A percentile compares a stretch with the other conserved stretches of the same genome.
phyloP scores from a whole-genome alignment of 2,797 vertebrate species.

The Semotilus atromaculatus region DNA sequence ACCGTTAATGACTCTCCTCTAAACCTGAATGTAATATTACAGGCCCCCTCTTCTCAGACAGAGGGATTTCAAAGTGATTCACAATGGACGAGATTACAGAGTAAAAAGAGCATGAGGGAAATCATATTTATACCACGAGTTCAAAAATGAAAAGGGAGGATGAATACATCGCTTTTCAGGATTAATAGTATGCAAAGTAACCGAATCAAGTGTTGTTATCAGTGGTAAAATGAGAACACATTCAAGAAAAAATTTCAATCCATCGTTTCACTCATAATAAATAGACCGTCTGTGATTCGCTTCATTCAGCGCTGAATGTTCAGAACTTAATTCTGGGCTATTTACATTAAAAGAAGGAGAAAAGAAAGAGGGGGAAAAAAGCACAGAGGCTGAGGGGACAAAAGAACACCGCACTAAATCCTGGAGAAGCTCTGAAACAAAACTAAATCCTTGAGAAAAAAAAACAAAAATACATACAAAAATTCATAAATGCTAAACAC shows the following conservation, averaged over 20 bases:
- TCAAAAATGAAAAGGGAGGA: slow-evolving; percentile 77
- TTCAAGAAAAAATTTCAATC: slow-evolving; percentile 73
- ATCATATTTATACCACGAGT: slow-evolving; percentile 81
- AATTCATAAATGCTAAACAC: slow-evolving; percentile 22
- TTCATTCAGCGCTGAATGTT: slow-evolving; percentile 73
- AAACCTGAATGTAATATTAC: slow-evolving; percentile 80
- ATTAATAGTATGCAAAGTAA: slow-evolving; percentile 81
- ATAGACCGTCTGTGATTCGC: slow-evolving; percentile 74
- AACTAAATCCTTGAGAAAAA: slow-evolving; percentile 4
- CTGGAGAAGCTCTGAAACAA: slow-evolving; percentile 17
- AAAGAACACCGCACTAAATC: slow-evolving; percentile 60
- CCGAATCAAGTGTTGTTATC: slow-evolving; percentile 81
- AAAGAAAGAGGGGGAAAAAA: slow-evolving; percentile 59
- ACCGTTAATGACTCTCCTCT: slow-evolving; percentile 80
- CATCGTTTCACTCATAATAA: slow-evolving; percentile 76
- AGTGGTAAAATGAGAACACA: slow-evolving; percentile 74
- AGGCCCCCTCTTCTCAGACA: slow-evolving; percentile 72
- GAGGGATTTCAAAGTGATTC: slow-evolving; percentile 76
- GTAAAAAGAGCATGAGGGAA: slow-evolving; percentile 64
- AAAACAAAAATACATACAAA: neutral
- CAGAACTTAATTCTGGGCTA: slow-evolving; percentile 80
- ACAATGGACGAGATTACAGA: slow-evolving; percentile 77
- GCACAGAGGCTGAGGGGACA: slow-evolving; percentile 44
- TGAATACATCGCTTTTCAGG: slow-evolving; percentile 76
- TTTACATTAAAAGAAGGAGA: slow-evolving; percentile 79